phyloP scores from a whole-genome alignment of 2,797 vertebrate genomes.

The Pseudochirops cupreus region DNA sequence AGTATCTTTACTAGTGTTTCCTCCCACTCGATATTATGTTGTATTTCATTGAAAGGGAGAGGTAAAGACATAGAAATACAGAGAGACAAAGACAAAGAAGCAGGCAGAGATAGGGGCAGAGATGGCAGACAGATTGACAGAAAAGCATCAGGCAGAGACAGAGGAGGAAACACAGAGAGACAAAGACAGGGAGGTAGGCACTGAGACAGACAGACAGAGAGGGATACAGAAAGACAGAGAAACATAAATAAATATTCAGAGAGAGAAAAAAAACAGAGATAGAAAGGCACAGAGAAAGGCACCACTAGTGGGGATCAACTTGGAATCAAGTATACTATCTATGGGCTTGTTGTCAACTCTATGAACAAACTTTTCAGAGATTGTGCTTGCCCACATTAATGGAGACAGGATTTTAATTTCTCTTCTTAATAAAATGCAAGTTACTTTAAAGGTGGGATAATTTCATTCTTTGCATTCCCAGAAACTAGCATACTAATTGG shows the following conservation, averaged over 20 bases:
- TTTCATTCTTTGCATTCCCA: background rate
- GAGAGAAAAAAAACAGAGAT: too few species aligned
- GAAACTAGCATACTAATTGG: background rate
- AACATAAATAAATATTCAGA: background rate
- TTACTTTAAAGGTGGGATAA: background rate
- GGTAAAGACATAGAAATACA: too few species aligned
- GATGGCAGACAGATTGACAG: too few species aligned
- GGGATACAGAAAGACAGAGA: background rate
- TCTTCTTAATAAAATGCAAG: background rate
- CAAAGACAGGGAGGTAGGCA: background rate
- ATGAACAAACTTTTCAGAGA: background rate
- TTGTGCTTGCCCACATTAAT: background rate
- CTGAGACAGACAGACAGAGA: too few species aligned
- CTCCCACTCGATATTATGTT: too few species aligned
- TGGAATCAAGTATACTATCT: background rate
- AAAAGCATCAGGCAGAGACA: too few species aligned
- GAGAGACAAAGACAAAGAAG: too few species aligned
- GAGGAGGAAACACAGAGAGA: too few species aligned
- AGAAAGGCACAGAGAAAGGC: background rate
- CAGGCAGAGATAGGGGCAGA: too few species aligned
- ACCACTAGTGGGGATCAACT: background rate
- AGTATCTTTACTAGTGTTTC: too few species aligned
- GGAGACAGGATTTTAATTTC: background rate
- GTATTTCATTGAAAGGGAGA: too few species aligned
- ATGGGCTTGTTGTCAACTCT: background rate